Percentiles rank a stretch among this genome's conserved stretches.
Conservation (phyloP, 2,113 vertebrate species). For the Microcebus ravelobensis region DNA sequence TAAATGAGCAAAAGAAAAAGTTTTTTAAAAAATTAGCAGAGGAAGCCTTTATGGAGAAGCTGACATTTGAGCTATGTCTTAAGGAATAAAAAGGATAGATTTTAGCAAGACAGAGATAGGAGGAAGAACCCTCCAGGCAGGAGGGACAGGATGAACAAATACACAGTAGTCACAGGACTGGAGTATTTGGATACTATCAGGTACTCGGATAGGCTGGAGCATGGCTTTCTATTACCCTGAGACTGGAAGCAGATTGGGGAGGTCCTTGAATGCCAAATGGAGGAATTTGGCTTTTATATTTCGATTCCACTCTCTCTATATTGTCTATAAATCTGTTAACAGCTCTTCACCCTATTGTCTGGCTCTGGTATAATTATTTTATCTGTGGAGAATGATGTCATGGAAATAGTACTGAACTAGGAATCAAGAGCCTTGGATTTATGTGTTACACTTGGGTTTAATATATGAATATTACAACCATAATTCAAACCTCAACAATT, state of each 20-base stretch:
- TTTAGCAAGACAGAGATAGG: neutral
- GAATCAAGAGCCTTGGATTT: constrained; percentile 63
- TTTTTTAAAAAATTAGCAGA: neutral
- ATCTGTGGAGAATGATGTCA: constrained; percentile 74
- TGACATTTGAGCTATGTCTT: neutral
- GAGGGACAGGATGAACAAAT: neutral
- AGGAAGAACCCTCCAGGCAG: neutral
- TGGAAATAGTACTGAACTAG: constrained; percentile 68
- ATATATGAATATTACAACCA: constrained; percentile 68
- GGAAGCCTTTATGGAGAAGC: neutral
- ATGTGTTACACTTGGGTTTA: constrained; percentile 75
- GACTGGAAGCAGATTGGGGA: constrained; percentile 18
- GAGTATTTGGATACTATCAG: neutral
- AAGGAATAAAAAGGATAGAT: neutral
- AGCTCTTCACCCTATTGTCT: constrained; percentile 77
- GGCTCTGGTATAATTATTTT: constrained; percentile 80
- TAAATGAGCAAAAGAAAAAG: neutral
- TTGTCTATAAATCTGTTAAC: constrained; percentile 79
- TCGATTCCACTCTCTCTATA: constrained; percentile 15
- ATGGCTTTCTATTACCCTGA: constrained; percentile 11
- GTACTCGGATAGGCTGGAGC: neutral
- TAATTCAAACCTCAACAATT: constrained; percentile 70
- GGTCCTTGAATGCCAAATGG: constrained; percentile 59
- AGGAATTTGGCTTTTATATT: constrained; percentile 68
- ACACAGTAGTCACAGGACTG: neutral